Base-by-base conservation (phyloP, 1,140 invertebrate species). In the Gonatopus flavifemur region DNA sequence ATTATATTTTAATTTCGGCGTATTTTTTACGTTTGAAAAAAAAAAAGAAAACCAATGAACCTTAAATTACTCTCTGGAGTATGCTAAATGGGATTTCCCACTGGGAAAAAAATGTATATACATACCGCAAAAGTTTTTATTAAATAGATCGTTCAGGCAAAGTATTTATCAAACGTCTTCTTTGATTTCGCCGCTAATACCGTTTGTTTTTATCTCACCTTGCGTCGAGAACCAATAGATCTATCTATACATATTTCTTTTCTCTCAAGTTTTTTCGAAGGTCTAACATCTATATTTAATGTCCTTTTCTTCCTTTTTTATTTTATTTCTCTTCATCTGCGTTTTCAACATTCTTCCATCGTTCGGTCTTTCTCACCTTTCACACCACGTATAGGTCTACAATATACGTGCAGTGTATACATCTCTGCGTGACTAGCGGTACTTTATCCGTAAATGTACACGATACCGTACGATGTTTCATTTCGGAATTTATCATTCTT, bases 381-480 rank as follows among this genome's bases (percentile, higher is more conserved):
- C 40, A 18, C 18, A 8, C 16, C 12, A 38, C 20, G 18, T 25
- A 41, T 25, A 15, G 21, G 10, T 13, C 2, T 20, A 13, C 12
- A 7, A 18, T 24, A 30, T 20, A 12, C 5, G 19, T 22, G 12
- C 16, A 24, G 39, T 45, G 25, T 44, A 33, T 30, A 20, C 40
- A 39, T 12, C 33, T 35, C 49, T 60, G 38, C 31, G 22, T 50
- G 49, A 45, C 33, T 71, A 71, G 66, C 69, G 69, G 69, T 71
- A 71, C 69, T 71, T 71, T 50, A 55, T 45, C 55, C 57, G 55
- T 61, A 62, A 65, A 68, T 56, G 55, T 62, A 59, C 55, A 36
- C 41, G 50, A 63, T 69, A 68, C 66, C 62, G 62, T 69, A 67
- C 64, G 55, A 58, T 65, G 54, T 62, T 62, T 64, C 45, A 49